Evolutionary conservation across 2,888 invertebrate species (phyloP).

Genomic region (Volucella bombylans): DNA sequence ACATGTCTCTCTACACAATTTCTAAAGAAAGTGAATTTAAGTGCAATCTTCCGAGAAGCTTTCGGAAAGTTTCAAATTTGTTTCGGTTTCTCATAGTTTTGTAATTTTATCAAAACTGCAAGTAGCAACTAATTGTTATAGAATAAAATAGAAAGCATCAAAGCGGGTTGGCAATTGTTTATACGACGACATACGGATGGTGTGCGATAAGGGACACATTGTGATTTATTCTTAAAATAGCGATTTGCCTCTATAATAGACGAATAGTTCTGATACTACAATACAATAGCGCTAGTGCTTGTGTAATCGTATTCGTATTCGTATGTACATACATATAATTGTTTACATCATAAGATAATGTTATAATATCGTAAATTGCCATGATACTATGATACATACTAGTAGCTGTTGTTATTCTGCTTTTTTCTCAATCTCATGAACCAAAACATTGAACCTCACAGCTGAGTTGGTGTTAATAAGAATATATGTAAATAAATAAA

Average conservation of each 20-base stretch:
- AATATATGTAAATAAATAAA: too few species aligned
- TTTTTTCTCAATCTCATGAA: conserved; percentile 2
- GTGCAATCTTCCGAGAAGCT: neutral
- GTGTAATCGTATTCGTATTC: too few species aligned
- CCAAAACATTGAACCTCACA: conserved; percentile 13
- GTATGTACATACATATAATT: conserved; percentile 20
- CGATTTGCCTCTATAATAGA: conserved; percentile 8
- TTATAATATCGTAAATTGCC: neutral
- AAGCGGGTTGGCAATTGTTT: neutral
- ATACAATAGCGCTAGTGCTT: too few species aligned
- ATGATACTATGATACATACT: neutral
- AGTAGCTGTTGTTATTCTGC: neutral
- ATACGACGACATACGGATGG: neutral
- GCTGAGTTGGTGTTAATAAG: neutral
- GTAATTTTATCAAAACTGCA: neutral
- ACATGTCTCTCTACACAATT: neutral
- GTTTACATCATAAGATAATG: conserved; percentile 28
- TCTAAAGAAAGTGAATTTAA: conserved; percentile 29
- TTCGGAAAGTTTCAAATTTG: neutral
- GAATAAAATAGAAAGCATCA: conserved; percentile 15
- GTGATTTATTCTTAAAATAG: conserved; percentile 50
- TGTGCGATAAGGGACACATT: conserved; percentile 37
- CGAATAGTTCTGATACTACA: neutral
- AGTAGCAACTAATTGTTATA: conserved; percentile 7
- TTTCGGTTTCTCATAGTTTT: neutral